Conservation (phyloP, 2,113 vertebrate species). For the Xerus inauris region DNA sequence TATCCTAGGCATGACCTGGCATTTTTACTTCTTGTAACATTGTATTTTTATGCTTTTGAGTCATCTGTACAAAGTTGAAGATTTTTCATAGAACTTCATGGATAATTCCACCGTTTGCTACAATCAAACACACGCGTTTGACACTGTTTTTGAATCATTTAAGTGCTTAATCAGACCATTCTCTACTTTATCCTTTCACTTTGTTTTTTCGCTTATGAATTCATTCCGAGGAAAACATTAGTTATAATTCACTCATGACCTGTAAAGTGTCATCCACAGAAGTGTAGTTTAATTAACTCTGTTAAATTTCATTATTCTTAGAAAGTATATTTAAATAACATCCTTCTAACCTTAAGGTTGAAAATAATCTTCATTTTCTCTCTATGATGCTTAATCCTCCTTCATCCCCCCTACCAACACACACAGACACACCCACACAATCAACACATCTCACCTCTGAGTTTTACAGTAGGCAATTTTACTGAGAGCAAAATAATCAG, state of each 20-base stretch:
- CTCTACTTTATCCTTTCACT: neutral
- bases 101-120: neutral
- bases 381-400: neutral
- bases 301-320: conserved; percentile 3
- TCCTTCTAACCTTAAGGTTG: neutral
- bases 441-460: neutral
- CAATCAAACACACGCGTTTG: neutral
- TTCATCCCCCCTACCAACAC: too few species aligned
- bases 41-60: neutral
- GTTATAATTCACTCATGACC: neutral
- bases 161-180: neutral
- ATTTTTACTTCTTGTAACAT: neutral
- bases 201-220: neutral
- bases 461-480: neutral
- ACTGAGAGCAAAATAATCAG: neutral
- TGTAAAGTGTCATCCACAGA: neutral
- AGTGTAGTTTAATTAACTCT: neutral
- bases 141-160: neutral
- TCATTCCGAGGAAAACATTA: neutral
- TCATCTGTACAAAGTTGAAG: neutral
- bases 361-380: conserved; percentile 26
- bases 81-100: neutral
- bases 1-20: neutral
- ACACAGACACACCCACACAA: too few species aligned
- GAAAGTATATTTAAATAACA: conserved; percentile 28